A percentile compares a stretch with the other conserved stretches of the same genome.
Conservation (phyloP, 2,797 vertebrate species). For the Strix occidentalis region DNA sequence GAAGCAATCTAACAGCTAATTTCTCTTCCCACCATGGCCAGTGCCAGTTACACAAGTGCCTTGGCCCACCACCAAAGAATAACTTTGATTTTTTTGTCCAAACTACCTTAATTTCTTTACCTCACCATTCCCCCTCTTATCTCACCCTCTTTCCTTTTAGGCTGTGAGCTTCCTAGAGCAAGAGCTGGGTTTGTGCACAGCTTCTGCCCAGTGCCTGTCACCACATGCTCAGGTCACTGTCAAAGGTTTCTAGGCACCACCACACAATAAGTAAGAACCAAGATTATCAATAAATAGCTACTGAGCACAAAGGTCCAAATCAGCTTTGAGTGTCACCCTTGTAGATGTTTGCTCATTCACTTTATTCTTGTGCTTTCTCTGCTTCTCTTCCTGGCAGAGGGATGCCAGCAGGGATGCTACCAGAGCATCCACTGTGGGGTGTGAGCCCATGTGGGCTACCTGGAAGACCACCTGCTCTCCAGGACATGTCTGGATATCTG, state of each 20-base stretch:
- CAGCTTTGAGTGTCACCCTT: neutral
- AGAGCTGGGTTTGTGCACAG: neutral
- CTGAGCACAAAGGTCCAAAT: neutral
- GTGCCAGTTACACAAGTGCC: neutral
- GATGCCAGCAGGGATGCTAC: neutral
- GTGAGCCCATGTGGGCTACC: neutral
- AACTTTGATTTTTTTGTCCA: neutral
- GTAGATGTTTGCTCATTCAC: neutral
- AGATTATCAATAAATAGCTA: neutral
- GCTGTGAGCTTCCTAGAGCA: neutral
- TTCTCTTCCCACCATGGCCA: neutral
- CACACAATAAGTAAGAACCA: neutral
- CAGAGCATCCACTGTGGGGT: neutral
- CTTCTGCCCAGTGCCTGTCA: neutral
- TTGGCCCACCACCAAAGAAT: neutral
- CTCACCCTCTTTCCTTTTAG: neutral
- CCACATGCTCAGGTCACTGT: neutral
- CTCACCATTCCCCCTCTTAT: neutral
- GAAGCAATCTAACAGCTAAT: neutral
- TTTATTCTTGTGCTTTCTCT: neutral
- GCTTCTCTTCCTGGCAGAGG: neutral
- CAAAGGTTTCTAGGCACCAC: neutral
- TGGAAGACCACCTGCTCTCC: neutral
- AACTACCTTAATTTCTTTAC: neutral
- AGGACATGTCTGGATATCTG: neutral